Conservation (phyloP, 2,888 invertebrate species). For the Apoda limacodes region DNA sequence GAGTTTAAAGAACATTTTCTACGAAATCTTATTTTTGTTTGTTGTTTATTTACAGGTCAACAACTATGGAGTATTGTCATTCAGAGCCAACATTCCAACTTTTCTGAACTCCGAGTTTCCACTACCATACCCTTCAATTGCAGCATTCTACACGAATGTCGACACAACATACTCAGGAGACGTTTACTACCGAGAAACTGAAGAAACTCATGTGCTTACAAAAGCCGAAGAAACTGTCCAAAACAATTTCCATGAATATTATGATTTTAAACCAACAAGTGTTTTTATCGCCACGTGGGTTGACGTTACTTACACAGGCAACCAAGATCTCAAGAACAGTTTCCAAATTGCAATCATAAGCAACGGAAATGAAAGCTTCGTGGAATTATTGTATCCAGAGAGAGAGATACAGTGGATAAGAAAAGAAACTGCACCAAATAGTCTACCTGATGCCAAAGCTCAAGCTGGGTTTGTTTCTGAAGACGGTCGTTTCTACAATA, state of each 20-base stretch:
- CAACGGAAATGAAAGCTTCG: constrained; percentile 85
- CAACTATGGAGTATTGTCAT: constrained; percentile 90
- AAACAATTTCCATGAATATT: constrained; percentile 77
- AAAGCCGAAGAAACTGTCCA: constrained; percentile 79
- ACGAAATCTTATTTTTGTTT: too few species aligned
- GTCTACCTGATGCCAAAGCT: constrained; percentile 88
- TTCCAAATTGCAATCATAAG: constrained; percentile 80
- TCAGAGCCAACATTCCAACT: constrained; percentile 86
- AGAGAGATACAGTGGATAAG: constrained; percentile 94
- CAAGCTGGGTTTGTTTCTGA: constrained; percentile 93
- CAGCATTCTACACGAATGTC: constrained; percentile 91
- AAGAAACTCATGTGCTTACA: constrained; percentile 68
- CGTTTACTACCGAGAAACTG: constrained; percentile 79
- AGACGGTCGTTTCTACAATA: constrained; percentile 79
- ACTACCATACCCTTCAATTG: constrained; percentile 88
- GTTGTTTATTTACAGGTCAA: constrained; percentile 78
- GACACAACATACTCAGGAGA: constrained; percentile 81
- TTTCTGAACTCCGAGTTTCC: constrained; percentile 93
- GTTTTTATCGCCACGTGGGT: constrained; percentile 93
- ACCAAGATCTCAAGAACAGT: constrained; percentile 83
- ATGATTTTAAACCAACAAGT: constrained; percentile 79
- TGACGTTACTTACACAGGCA: constrained; percentile 82
- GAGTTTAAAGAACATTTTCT: too few species aligned
- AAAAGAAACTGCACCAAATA: constrained; percentile 79
- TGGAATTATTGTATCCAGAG: constrained; percentile 88